Conservation (phyloP, 2,888 invertebrate genomes). For the Eupithecia dodoneata region DNA sequence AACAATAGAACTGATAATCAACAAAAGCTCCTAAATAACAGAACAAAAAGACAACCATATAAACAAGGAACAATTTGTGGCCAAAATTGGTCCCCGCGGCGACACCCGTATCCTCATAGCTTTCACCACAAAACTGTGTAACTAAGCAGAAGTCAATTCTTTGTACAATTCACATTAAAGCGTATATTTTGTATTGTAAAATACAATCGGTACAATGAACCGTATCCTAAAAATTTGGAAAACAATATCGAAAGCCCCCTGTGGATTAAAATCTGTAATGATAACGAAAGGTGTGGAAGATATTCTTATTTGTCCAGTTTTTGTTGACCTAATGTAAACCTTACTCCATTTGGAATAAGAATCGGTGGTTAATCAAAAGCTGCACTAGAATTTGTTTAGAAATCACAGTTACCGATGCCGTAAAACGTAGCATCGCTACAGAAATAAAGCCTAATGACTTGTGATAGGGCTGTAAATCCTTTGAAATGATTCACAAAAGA, state of each 20-base stretch:
- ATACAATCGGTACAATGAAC: conserved; percentile 63
- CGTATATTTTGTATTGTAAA: conserved; percentile 62
- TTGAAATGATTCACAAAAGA: conserved; percentile 35
- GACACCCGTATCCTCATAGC: conserved; percentile 63
- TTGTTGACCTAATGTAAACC: conserved; percentile 37
- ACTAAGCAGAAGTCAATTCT: conserved; percentile 67
- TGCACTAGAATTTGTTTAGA: conserved; percentile 32
- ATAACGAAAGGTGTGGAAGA: conserved; percentile 68
- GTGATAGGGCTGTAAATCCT: conserved; percentile 49
- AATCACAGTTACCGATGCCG: conserved; percentile 39
- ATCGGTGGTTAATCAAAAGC: conserved; percentile 20
- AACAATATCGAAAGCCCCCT: conserved; percentile 69
- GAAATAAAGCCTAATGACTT: conserved; percentile 23
- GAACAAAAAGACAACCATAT: conserved; percentile 35
- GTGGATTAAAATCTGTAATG: conserved; percentile 68
- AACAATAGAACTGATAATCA: conserved; percentile 19
- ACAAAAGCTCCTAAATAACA: conserved; percentile 14
- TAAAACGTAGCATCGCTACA: conserved; percentile 12
- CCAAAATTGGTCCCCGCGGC: conserved; percentile 52
- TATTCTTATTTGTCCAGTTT: conserved; percentile 30
- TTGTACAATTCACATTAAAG: conserved; percentile 66
- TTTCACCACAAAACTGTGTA: conserved; percentile 65
- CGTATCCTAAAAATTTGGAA: conserved; percentile 69
- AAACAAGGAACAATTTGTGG: conserved; percentile 49
- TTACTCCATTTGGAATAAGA: conserved; percentile 34